Evolutionary conservation across 1,140 invertebrate species (phyloP).

Genomic region (Drosophila kohkoa): DNA sequence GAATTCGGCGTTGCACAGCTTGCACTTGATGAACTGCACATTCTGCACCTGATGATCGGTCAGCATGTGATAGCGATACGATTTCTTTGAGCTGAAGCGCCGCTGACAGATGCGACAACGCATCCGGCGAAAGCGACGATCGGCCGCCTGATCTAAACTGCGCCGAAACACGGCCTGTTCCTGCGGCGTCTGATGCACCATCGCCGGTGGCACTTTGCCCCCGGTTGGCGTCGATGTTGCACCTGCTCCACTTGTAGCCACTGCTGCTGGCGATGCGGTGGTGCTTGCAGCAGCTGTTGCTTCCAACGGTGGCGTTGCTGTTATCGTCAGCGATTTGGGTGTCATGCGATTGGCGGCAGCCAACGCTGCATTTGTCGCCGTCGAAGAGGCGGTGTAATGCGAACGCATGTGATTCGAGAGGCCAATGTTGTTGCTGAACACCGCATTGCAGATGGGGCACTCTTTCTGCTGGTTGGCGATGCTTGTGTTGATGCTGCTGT

Average conservation of each 20-base stretch:
- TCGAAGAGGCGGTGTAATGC: constrained; percentile 72
- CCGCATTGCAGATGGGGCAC: constrained; percentile 79
- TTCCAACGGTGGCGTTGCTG: constrained; percentile 56
- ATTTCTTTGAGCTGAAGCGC: constrained; percentile 82
- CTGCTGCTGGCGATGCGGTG: neutral
- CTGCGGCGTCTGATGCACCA: constrained; percentile 64
- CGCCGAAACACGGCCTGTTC: constrained; percentile 74
- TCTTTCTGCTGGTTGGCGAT: constrained; percentile 72
- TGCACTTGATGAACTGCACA: constrained; percentile 84
- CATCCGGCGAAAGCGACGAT: constrained; percentile 80
- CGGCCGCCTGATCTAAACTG: constrained; percentile 76
- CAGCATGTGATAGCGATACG: constrained; percentile 83
- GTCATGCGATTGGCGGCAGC: constrained; percentile 73
- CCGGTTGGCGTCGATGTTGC: neutral
- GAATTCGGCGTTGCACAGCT: constrained; percentile 81
- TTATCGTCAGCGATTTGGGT: constrained; percentile 75
- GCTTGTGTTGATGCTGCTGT: constrained; percentile 58
- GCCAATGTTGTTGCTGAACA: constrained; percentile 81
- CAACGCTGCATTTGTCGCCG: constrained; percentile 58
- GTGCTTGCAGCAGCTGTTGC: neutral
- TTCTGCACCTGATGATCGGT: constrained; percentile 84
- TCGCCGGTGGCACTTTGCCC: constrained; percentile 51
- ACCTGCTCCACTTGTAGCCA: neutral
- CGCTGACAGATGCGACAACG: constrained; percentile 83
- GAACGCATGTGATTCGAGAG: constrained; percentile 84